A percentile compares a stretch with the other conserved stretches of the same genome.
These are phyloP conservation scores for Saturnia pavonia DNA, from an alignment of 2,888 invertebrate species.

Conservation along the genomic window DNA sequence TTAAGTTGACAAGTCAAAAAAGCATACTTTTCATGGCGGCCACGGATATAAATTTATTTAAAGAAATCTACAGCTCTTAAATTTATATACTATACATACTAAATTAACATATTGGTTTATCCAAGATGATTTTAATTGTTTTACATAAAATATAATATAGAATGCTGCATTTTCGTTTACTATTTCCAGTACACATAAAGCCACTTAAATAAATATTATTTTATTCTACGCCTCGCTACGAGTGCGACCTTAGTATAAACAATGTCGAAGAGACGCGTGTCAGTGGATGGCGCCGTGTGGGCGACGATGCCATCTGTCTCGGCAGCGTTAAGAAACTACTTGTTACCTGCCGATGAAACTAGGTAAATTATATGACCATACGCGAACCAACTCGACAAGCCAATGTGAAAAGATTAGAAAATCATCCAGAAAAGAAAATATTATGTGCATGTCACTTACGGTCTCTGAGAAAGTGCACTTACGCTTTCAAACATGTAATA, in stretches of 20 bases:
- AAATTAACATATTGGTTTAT: too few relatives aligned
- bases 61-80: too few relatives aligned
- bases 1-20: too few relatives aligned
- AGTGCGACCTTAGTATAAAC: neutral
- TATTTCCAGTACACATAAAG: neutral
- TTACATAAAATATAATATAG: too few relatives aligned
- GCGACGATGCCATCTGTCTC: slow-evolving; percentile 69
- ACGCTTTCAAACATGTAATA: neutral
- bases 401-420: slow-evolving; percentile 16
- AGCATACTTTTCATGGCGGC: too few relatives aligned
- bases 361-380: slow-evolving; percentile 28
- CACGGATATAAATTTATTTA: too few relatives aligned
- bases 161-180: neutral
- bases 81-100: too few relatives aligned
- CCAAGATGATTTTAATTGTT: too few relatives aligned
- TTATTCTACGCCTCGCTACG: neutral
- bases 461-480: slow-evolving; percentile 13
- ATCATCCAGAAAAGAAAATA: neutral
- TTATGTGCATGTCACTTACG: neutral
- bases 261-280: slow-evolving; percentile 14
- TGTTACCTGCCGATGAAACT: slow-evolving; percentile 43
- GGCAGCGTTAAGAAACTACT: slow-evolving; percentile 34
- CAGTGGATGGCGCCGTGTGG: slow-evolving; percentile 69
- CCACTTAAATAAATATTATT: neutral
- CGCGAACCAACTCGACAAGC: slow-evolving; percentile 6